phyloP scores from a whole-genome alignment of 2,113 vertebrate genomes.

The Chloropsis hardwickii region DNA sequence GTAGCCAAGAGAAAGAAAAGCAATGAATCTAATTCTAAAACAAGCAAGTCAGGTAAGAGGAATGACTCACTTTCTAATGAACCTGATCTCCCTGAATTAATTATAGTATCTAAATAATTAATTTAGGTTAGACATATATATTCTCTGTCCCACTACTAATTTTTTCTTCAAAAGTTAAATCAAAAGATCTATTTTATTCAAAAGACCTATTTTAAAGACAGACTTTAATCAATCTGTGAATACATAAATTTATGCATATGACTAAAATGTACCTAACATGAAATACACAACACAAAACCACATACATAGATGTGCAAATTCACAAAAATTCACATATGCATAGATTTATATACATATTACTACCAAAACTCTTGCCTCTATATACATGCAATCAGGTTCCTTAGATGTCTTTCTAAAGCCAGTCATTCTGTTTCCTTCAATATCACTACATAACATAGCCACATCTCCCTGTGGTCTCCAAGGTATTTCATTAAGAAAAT shows the following conservation, averaged over 20 bases:
- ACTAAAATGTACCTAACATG: background rate
- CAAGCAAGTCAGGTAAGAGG: background rate
- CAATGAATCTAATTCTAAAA: background rate
- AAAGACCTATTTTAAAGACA: background rate
- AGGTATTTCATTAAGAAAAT: background rate
- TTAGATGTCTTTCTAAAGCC: background rate
- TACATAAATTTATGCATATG: background rate
- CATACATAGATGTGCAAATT: background rate
- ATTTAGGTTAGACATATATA: background rate
- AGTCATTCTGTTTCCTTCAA: background rate
- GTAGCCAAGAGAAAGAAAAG: background rate
- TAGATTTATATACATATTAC: background rate
- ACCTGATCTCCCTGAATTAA: background rate
- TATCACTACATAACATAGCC: background rate
- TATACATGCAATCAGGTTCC: background rate
- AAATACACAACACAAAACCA: background rate
- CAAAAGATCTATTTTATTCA: too few species aligned
- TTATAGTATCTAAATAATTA: background rate
- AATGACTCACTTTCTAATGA: background rate
- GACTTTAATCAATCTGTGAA: background rate
- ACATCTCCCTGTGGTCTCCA: background rate
- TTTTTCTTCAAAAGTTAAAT: background rate
- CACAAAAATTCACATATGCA: background rate
- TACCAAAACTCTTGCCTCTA: background rate
- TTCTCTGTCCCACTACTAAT: background rate